phyloP scores from a whole-genome alignment of 53 echinoderm and acorn worm genomes.

The Paracentrotus lividus region DNA sequence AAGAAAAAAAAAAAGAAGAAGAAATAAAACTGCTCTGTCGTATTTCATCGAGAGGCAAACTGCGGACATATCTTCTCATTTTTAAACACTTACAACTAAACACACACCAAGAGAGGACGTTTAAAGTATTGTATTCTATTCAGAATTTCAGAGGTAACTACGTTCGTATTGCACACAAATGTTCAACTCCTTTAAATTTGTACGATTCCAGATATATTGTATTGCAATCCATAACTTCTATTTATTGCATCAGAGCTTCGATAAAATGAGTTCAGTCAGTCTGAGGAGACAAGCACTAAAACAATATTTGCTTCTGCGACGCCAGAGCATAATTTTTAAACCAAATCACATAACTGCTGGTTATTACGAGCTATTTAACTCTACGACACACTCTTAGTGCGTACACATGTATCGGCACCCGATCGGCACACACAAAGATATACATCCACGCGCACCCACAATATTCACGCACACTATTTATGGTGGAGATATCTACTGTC shows the following conservation, averaged over 20 bases:
- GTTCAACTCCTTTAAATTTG: no score
- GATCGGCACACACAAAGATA: neutral
- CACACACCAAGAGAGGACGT: no score
- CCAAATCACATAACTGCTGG: constrained; percentile 27
- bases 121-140: no score
- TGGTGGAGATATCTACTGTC: neutral
- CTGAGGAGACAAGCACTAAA: constrained; percentile 4
- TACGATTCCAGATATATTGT: no score
- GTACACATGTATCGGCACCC: neutral
- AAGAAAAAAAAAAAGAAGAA: no score
- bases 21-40: no score
- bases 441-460: neutral
- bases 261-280: neutral
- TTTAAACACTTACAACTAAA: no score
- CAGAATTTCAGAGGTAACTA: no score
- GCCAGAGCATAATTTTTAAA: constrained; percentile 30
- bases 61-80: no score
- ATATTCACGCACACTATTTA: neutral
- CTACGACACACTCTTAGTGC: no score
- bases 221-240: neutral
- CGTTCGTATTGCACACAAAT: no score
- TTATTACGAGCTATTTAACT: neutral
- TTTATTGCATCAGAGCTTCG: neutral
- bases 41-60: no score
- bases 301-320: constrained; percentile 27